phyloP scores from a whole-genome alignment of 2,797 vertebrate species.

The Melanotaenia maccullochi region DNA sequence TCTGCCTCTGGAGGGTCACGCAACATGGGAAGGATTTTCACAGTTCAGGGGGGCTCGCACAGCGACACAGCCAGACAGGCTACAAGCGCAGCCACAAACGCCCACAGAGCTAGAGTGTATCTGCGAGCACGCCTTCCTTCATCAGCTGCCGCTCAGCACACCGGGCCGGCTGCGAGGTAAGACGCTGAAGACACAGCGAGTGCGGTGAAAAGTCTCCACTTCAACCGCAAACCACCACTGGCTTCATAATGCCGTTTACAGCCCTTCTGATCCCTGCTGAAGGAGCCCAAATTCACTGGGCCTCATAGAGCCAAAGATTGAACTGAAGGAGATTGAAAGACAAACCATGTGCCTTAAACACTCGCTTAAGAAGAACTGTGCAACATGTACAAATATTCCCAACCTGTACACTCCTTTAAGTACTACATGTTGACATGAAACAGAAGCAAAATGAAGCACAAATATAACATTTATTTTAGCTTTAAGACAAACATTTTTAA shows the following conservation, averaged over 20 bases:
- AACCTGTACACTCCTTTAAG: not conserved
- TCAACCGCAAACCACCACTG: not conserved
- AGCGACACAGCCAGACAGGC: conserved; percentile 47
- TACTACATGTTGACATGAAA: not conserved
- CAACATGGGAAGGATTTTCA: conserved; percentile 67
- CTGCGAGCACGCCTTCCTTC: conserved; percentile 57
- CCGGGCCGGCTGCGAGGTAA: conserved; percentile 81
- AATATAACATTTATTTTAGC: not conserved
- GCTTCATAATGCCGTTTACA: conserved; percentile 24
- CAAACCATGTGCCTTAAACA: conserved; percentile 13
- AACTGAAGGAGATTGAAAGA: conserved; percentile 32
- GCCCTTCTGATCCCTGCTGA: conserved; percentile 31
- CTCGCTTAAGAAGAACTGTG: not conserved
- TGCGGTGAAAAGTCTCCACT: conserved; percentile 8
- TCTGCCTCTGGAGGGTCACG: conserved; percentile 31
- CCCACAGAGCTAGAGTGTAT: conserved; percentile 60
- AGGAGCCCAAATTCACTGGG: conserved; percentile 24
- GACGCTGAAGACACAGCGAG: conserved; percentile 44
- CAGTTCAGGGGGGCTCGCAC: conserved; percentile 48
- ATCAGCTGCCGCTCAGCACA: conserved; percentile 60
- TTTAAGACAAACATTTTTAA: not conserved
- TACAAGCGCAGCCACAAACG: conserved; percentile 63
- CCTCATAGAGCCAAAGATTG: conserved; percentile 31
- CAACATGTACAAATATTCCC: not conserved
- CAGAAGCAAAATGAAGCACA: not conserved